Percentiles rank a stretch among this genome's conserved stretches.
These are phyloP conservation scores for Rhopilema esculentum DNA, from an alignment of 30 jellyfish, hydroid and myxozoan genomes.

Conservation along the genomic window DNA sequence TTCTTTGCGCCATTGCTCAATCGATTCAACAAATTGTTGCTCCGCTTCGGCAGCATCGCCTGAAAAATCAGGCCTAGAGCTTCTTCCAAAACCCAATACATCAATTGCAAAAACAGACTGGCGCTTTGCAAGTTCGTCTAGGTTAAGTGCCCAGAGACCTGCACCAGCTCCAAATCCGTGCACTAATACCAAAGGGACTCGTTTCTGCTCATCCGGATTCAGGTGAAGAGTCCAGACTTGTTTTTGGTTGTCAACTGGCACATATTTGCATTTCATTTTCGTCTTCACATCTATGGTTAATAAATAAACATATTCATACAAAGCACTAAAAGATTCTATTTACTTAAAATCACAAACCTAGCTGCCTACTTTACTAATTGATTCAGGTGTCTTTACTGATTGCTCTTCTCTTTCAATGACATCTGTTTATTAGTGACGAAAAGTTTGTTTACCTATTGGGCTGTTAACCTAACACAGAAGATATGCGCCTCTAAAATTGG, in stretches of 20 bases:
- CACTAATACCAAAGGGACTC: slow-evolving; percentile 83
- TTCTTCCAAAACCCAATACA: slow-evolving; percentile 94
- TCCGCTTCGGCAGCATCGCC: slow-evolving; percentile 98
- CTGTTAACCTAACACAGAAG: too few species aligned
- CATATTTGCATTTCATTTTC: slow-evolving; percentile 69
- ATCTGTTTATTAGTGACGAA: too few species aligned
- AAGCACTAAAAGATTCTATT: too few species aligned
- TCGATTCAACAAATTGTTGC: slow-evolving; percentile 75
- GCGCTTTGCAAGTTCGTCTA: slow-evolving; percentile 78
- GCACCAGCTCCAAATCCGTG: slow-evolving; percentile 98
- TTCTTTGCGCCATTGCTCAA: slow-evolving; percentile 95
- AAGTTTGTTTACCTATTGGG: too few species aligned
- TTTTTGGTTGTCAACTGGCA: slow-evolving; percentile 66
- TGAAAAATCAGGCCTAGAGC: slow-evolving; percentile 94
- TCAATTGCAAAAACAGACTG: slow-evolving; percentile 87
- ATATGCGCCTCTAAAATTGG: too few species aligned
- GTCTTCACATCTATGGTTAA: slow-evolving; percentile 71
- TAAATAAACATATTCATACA: not conserved
- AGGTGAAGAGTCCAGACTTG: slow-evolving; percentile 84
- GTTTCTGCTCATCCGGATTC: slow-evolving; percentile 47
- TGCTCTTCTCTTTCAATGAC: too few species aligned
- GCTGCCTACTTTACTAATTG: not conserved
- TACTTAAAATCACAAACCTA: too few species aligned
- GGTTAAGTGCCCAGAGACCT: slow-evolving; percentile 94
- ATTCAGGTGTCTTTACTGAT: too few species aligned